A percentile compares a stretch with the other conserved stretches of the same genome.
Conservation (phyloP, 2,888 invertebrate species). For the Desoria tigrina region DNA sequence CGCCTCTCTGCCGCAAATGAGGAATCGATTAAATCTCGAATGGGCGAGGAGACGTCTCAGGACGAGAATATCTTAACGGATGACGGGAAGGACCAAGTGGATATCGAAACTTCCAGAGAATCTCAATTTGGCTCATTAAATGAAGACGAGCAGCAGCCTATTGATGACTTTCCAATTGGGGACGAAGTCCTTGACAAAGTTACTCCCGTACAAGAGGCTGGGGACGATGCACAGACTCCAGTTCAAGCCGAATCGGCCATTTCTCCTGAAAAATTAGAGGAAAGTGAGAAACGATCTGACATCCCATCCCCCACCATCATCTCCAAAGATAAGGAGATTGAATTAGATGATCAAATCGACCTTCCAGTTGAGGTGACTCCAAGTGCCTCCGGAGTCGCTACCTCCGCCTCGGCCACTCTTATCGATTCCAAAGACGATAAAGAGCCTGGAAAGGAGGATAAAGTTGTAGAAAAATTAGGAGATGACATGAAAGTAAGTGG, state of each 20-base stretch:
- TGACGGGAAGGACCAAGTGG: constrained; percentile 30
- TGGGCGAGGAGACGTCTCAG: constrained; percentile 10
- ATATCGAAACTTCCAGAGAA: constrained; percentile 44
- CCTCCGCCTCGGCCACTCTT: too few species aligned
- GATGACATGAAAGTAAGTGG: constrained; percentile 8
- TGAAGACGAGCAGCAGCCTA: constrained; percentile 38
- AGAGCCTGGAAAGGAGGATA: constrained; percentile 26
- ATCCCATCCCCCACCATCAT: too few species aligned
- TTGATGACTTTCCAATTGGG: constrained; percentile 23
- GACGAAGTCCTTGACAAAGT: background rate
- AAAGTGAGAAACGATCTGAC: too few species aligned
- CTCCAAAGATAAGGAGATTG: too few species aligned
- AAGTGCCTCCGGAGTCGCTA: too few species aligned
- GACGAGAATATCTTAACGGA: constrained; percentile 33
- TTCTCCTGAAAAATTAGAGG: too few species aligned
- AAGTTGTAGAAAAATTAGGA: constrained; percentile 7
- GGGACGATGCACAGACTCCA: constrained; percentile 17
- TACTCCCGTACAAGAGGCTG: background rate
- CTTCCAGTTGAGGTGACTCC: constrained; percentile 19
- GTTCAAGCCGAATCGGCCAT: background rate
- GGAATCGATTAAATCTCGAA: background rate
- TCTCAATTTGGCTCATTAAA: constrained; percentile 44
- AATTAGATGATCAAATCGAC: too few species aligned
- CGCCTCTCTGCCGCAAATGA: constrained; percentile 22
- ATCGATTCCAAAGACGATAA: constrained; percentile 1